A percentile compares a stretch with the other conserved stretches of the same genome.
phyloP scores from a whole-genome alignment of 2,113 vertebrate genomes.

The Solea senegalensis region DNA sequence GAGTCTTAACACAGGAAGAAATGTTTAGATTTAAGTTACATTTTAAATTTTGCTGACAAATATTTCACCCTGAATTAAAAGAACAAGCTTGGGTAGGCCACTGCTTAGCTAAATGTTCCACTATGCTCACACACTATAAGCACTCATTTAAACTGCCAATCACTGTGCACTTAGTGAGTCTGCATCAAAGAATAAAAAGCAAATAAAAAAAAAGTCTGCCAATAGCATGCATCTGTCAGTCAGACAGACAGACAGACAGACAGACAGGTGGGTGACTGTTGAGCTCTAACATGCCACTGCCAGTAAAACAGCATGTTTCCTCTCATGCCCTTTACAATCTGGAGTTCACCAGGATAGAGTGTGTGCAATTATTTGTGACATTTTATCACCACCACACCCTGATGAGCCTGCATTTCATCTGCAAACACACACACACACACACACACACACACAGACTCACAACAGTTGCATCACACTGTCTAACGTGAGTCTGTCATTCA shows the following conservation, averaged over 20 bases:
- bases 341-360: background rate
- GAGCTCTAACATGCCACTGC: conserved; percentile 10
- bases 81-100: no score
- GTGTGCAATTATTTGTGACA: conserved; percentile 6
- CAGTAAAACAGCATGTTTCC: background rate
- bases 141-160: no score
- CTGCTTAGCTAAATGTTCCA: no score
- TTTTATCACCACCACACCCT: background rate
- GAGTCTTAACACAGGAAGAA: no score
- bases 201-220: no score
- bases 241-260: background rate
- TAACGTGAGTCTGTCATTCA: background rate
- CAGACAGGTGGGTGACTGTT: background rate
- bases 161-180: no score
- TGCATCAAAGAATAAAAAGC: no score
- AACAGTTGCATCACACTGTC: background rate
- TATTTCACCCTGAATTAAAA: no score
- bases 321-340: background rate
- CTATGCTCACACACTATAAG: no score
- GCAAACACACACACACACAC: background rate
- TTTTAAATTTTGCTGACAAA: no score
- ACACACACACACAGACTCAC: background rate
- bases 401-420: background rate
- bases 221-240: no score
- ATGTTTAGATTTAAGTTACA: no score